Evolutionary conservation across 2,113 vertebrate genomes (phyloP), one percentile per base, ranked within the genome.

Genomic region (Labrus mixtus): DNA sequence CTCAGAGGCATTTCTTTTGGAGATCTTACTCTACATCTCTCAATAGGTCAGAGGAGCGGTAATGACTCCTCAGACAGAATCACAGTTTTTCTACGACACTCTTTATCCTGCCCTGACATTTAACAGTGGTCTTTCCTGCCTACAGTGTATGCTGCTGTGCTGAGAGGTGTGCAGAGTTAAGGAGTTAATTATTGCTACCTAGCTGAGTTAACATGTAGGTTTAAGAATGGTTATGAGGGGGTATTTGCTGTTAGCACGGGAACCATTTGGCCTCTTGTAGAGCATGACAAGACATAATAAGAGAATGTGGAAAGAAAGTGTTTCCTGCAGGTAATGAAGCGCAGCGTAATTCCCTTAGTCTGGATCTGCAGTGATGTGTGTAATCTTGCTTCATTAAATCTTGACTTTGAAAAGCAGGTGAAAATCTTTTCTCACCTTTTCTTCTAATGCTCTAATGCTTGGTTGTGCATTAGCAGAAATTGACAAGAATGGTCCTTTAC

Each of bases 91-190:
- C 79, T 57, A n/a, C 68, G 54, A 69, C 74, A 78, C 76, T 77
- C 73, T 78, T 84, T 71, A 79, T 82, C 83, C 85, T 68, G 19
- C 33, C 20, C 23, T 91, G 91, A 86, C 90, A 91, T 91, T 91
- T 90, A 84, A 80, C 56, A 59, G 59, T 15, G 43, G 15, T 62
- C 29, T 71, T 78, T 82, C 57, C 72, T 61, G 29, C 57, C 75
- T 67, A 25, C 60, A 68, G 48, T 46, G 43, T 16, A 69, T 72
- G 66, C 61, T 13, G 51, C 54, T 67, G 54, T 39, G 59, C 67
- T 51, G 64, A 70, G 53, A 83, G 73, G 59, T 72, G 57, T 46
- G 67, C 23, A 57, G 43, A 81, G 87, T 83, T 82, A 76, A 90
- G 90, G 82, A 87, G 89, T 69, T 89, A 88, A 91, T 89, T 79